Percentiles rank a stretch among this genome's conserved stretches.
Evolutionary conservation across 1,140 invertebrate species (phyloP).

Genomic region (Scaptomyza montana): DNA sequence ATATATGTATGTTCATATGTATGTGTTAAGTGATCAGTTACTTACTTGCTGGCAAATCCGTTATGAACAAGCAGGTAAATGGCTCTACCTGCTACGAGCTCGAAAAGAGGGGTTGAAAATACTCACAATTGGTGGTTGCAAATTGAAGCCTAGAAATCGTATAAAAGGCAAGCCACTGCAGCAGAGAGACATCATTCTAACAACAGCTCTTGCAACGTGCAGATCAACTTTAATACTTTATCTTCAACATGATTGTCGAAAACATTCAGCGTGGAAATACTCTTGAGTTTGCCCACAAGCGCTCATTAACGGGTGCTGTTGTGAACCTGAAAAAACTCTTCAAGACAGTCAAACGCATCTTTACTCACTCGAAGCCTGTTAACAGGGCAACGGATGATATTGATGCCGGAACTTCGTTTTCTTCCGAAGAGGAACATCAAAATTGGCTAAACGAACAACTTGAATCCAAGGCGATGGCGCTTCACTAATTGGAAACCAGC

Average conservation of each 20-base stretch:
- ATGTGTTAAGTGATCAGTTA: slow-evolving; percentile 6
- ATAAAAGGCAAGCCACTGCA: slow-evolving; percentile 44
- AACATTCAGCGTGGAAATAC: slow-evolving; percentile 28
- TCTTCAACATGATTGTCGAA: slow-evolving; percentile 52
- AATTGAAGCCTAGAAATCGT: slow-evolving; percentile 20
- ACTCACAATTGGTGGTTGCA: slow-evolving; percentile 4
- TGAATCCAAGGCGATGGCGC: slow-evolving; percentile 35
- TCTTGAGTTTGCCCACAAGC: slow-evolving; percentile 36
- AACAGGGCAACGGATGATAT: slow-evolving; percentile 12
- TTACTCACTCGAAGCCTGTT: slow-evolving; percentile 32
- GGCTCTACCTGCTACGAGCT: slow-evolving; percentile 7
- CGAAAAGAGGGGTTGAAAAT: slow-evolving; percentile 17
- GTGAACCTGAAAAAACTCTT: slow-evolving; percentile 65
- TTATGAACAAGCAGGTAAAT: slow-evolving; percentile 7
- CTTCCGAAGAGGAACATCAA: slow-evolving; percentile 67
- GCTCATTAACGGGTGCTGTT: slow-evolving; percentile 51
- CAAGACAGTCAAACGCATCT: slow-evolving; percentile 57
- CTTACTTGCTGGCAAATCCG: not conserved
- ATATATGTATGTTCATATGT: not conserved
- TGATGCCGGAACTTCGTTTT: slow-evolving; percentile 23
- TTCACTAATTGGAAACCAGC: slow-evolving; percentile 8
- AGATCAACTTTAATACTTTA: slow-evolving; percentile 25
- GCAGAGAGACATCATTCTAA: slow-evolving; percentile 52
- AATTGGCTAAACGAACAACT: slow-evolving; percentile 74
- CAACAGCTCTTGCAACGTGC: slow-evolving; percentile 38